Conservation (phyloP, 2,113 vertebrate species). For the Baryphthengus martii region DNA sequence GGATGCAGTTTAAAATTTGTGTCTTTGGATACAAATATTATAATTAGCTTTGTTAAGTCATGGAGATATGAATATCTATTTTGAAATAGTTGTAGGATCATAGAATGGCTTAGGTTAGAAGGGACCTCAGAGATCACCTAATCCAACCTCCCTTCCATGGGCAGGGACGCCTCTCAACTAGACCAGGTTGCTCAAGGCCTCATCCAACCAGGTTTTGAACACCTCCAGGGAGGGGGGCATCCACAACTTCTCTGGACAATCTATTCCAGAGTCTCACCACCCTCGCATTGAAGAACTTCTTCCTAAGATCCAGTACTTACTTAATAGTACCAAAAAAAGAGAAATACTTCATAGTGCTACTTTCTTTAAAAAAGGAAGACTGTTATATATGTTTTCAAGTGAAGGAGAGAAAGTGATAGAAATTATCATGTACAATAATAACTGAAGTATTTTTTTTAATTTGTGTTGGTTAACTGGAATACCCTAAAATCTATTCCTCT, state of each 20-base stretch:
- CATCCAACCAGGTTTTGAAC: no score
- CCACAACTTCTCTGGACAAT: no score
- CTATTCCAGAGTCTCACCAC: no score
- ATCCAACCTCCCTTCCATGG: no score
- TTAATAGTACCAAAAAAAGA: not conserved
- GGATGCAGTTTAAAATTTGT: not conserved
- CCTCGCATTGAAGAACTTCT: no score
- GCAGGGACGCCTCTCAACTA: no score
- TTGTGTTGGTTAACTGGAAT: not conserved
- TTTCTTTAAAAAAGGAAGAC: not conserved
- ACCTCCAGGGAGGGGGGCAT: no score
- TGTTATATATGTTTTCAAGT: not conserved
- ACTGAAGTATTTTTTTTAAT: not conserved
- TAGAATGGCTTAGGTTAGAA: no score
- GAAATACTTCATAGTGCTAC: not conserved
- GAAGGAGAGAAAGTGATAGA: not conserved
- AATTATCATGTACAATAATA: not conserved
- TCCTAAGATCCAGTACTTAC: no score
- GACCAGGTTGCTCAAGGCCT: no score
- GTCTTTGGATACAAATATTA: not conserved
- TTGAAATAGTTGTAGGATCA: not conserved
- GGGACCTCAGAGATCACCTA: no score
- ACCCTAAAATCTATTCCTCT: not conserved
- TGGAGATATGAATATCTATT: not conserved
- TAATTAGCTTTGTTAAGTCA: not conserved